Evolutionary conservation across 2,113 vertebrate genomes (phyloP).

Genomic region (Helogale parvula): DNA sequence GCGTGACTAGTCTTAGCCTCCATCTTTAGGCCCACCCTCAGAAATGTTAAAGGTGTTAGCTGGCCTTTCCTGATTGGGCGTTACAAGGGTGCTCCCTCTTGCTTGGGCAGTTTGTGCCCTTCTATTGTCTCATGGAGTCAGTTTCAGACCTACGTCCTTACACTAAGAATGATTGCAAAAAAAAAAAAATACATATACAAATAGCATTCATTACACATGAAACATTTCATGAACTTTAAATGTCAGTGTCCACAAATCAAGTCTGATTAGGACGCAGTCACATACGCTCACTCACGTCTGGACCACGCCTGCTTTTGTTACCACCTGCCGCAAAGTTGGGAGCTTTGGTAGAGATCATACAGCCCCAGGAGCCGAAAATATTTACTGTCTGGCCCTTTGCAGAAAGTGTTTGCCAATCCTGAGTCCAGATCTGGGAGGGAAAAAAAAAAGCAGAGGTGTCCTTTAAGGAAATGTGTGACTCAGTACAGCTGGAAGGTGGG

Average conservation of each 20-base stretch:
- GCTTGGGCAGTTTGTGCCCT: too few species aligned
- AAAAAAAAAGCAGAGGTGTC: background rate
- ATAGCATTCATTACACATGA: background rate
- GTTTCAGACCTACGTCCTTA: too few species aligned
- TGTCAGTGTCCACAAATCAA: too few species aligned
- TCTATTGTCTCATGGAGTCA: too few species aligned
- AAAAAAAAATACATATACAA: background rate
- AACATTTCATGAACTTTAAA: background rate
- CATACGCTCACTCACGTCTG: accelerated
- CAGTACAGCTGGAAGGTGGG: background rate
- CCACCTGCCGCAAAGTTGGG: accelerated
- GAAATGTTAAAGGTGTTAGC: too few species aligned
- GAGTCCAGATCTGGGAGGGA: background rate
- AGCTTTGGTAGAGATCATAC: background rate
- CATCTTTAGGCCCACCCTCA: too few species aligned
- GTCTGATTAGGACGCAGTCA: background rate
- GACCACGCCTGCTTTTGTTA: accelerated
- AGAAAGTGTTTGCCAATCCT: background rate
- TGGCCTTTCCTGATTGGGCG: too few species aligned
- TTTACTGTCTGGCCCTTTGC: background rate
- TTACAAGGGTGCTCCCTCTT: too few species aligned
- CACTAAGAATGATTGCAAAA: background rate
- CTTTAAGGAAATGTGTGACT: background rate
- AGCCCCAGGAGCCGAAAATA: background rate
- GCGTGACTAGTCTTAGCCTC: too few species aligned